Percentiles rank a stretch among this genome's conserved stretches.
phyloP scores from a whole-genome alignment of 30 jellyfish, hydroid and myxozoan species.

The Aurelia aurita region DNA sequence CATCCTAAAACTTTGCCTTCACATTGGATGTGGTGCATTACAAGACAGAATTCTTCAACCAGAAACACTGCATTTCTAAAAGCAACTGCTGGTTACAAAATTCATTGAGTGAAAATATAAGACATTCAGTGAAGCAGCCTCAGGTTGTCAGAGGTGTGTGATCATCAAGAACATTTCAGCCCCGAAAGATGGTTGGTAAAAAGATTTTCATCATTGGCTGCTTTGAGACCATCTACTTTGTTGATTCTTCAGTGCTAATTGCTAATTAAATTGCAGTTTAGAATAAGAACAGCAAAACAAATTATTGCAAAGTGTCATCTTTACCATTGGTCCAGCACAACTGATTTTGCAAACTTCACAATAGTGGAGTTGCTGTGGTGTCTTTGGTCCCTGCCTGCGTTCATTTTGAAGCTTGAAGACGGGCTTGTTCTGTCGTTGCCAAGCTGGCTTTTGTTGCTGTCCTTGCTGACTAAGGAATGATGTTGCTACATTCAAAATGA shows the following conservation, averaged over 20 bases:
- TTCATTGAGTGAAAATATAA: too few species aligned
- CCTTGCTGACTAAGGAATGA: slow-evolving; percentile 90
- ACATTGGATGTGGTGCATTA: too few species aligned
- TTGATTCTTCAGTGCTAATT: too few species aligned
- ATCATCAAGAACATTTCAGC: slow-evolving; percentile 57
- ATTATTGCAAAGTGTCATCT: neutral
- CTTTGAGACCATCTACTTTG: neutral
- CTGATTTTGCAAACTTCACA: slow-evolving; percentile 98
- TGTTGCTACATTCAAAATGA: slow-evolving; percentile 96
- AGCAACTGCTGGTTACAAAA: too few species aligned
- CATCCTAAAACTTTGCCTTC: too few species aligned
- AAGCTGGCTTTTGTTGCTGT: slow-evolving; percentile 78
- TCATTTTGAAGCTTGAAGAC: slow-evolving; percentile 79
- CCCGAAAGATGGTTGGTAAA: slow-evolving; percentile 68
- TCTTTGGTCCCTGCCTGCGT: slow-evolving; percentile 79
- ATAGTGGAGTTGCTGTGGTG: slow-evolving; percentile 92
- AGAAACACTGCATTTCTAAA: too few species aligned
- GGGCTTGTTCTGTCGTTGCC: slow-evolving; percentile 95
- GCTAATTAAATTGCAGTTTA: too few species aligned
- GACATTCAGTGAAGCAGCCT: slow-evolving; percentile 15
- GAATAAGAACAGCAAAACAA: too few species aligned
- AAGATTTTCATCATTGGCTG: slow-evolving; percentile 67
- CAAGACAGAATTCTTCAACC: too few species aligned
- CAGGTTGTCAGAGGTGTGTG: slow-evolving; percentile 70
- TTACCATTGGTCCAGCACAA: slow-evolving; percentile 98